Percentiles rank a stretch among this genome's conserved stretches.
phyloP scores from a whole-genome alignment of 2,797 vertebrate genomes.

The Carduelis carduelis region DNA sequence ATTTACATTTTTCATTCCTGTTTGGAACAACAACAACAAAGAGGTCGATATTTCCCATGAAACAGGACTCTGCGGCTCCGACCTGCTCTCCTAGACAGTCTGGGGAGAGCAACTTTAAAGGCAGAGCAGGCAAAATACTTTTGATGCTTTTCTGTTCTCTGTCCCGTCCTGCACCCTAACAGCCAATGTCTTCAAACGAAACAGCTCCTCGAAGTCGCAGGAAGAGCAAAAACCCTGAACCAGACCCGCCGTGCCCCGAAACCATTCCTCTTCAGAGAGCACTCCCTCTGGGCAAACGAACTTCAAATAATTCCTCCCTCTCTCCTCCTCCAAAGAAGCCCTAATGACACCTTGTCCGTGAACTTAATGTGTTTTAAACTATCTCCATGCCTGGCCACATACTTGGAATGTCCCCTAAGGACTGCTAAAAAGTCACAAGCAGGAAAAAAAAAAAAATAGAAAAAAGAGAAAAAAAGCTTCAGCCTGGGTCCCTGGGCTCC shows the following conservation, averaged over 20 bases:
- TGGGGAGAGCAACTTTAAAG: background rate
- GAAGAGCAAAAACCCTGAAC: conserved; percentile 59
- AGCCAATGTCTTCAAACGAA: conserved; percentile 17
- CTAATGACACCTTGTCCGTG: conserved; percentile 72
- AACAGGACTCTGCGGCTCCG: background rate
- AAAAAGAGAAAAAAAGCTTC: background rate
- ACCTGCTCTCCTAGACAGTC: background rate
- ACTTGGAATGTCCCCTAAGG: conserved; percentile 71
- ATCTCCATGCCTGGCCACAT: conserved; percentile 67
- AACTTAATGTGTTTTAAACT: conserved; percentile 67
- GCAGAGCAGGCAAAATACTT: background rate
- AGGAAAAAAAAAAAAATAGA: background rate
- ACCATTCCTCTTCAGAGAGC: conserved; percentile 57
- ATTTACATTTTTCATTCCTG: conserved; percentile 64
- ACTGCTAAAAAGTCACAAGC: conserved; percentile 70
- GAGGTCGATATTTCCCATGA: conserved; percentile 40
- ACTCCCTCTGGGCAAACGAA: conserved; percentile 65
- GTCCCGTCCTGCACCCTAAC: background rate
- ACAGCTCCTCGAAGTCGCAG: conserved; percentile 24
- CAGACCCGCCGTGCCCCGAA: conserved; percentile 23
- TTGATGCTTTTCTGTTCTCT: background rate
- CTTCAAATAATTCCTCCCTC: conserved; percentile 66
- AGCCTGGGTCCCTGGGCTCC: conserved; percentile 6
- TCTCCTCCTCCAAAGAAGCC: conserved; percentile 58
- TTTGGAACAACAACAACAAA: conserved; percentile 57